Conservation (phyloP, 1,140 invertebrate genomes). For the Saxidomus purpurata region DNA sequence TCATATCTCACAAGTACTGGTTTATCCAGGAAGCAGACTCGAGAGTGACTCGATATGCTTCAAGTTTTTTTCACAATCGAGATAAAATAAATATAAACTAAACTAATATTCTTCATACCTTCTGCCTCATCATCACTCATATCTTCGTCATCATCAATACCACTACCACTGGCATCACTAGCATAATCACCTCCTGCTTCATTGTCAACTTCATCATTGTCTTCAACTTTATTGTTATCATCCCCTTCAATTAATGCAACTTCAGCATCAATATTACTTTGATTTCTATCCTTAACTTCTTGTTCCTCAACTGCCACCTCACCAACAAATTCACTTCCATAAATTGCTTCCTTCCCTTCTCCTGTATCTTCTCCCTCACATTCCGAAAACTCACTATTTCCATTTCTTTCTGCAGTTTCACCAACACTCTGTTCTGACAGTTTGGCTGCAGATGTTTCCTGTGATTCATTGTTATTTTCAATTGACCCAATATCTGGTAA, state of each 20-base stretch:
- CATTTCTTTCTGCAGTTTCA: conserved; percentile 16
- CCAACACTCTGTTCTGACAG: conserved; percentile 14
- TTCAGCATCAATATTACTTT: conserved; percentile 41
- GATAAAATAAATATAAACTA: too few species aligned
- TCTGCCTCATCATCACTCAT: conserved; percentile 32
- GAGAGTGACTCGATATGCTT: too few species aligned
- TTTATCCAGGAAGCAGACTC: too few species aligned
- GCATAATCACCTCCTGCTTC: neutral
- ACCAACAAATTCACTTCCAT: conserved; percentile 24
- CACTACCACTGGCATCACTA: neutral
- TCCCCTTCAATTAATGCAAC: neutral
- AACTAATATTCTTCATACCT: neutral
- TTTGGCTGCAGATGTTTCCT: neutral
- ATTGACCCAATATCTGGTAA: neutral
- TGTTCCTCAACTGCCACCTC: conserved; percentile 48
- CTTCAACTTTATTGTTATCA: conserved; percentile 7
- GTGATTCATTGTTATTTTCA: neutral
- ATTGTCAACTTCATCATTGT: neutral
- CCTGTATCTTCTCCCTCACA: conserved; percentile 42
- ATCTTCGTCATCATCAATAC: conserved; percentile 42
- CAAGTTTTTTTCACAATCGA: too few species aligned
- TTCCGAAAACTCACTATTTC: conserved; percentile 23
- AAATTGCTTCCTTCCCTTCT: conserved; percentile 11
- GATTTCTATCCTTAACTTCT: conserved; percentile 87
- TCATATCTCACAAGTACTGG: too few species aligned